phyloP scores from a whole-genome alignment of 1,140 invertebrate species.

The Neotoxoptera formosana region DNA sequence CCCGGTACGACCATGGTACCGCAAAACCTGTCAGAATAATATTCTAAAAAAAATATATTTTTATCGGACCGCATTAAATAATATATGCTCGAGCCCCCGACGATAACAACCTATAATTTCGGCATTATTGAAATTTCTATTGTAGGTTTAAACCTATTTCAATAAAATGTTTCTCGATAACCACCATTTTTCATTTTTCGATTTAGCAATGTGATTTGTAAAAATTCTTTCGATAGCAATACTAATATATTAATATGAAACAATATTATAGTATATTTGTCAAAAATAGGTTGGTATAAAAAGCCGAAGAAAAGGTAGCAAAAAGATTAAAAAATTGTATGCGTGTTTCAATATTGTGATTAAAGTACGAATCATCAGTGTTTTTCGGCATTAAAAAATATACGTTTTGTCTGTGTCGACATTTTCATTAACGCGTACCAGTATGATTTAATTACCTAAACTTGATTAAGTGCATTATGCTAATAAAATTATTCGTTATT shows the following conservation, averaged over 20 bases:
- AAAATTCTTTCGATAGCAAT: not conserved
- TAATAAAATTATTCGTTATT: not conserved
- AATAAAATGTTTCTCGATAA: not conserved
- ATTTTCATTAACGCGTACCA: not conserved
- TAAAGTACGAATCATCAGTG: not conserved
- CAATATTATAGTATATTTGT: not conserved
- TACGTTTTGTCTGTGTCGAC: not conserved
- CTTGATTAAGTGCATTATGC: not conserved
- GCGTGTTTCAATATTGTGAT: not conserved
- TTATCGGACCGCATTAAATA: not conserved
- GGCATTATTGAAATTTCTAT: too few relatives aligned
- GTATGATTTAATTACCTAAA: not conserved
- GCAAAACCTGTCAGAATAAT: too few relatives aligned
- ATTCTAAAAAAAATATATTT: not conserved
- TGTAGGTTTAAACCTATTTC: too few relatives aligned
- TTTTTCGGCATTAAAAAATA: not conserved
- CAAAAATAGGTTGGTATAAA: not conserved
- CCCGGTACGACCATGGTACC: not conserved
- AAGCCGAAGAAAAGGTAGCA: not conserved
- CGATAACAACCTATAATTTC: not conserved
- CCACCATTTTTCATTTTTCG: not conserved
- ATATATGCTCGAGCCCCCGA: not conserved
- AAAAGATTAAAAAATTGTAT: not conserved
- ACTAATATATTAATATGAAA: not conserved
- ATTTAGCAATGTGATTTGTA: not conserved